phyloP scores from a whole-genome alignment of 2,888 invertebrate genomes.

The Idaea straminata region DNA sequence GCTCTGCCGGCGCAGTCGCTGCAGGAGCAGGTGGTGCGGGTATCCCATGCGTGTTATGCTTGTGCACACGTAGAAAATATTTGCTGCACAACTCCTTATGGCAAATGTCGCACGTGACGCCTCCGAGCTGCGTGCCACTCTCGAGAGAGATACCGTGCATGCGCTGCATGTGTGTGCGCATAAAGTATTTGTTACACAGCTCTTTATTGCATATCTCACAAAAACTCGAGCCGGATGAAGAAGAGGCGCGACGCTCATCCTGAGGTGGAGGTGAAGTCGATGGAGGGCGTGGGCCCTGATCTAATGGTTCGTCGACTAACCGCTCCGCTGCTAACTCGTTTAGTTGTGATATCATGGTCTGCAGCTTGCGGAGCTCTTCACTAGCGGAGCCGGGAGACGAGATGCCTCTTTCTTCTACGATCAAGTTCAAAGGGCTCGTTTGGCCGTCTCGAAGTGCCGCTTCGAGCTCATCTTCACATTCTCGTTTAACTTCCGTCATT shows the following conservation, averaged over 20 bases:
- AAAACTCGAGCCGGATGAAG: conserved; percentile 88
- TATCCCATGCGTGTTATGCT: conserved; percentile 98
- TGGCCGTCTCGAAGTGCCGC: conserved; percentile 80
- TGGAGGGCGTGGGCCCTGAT: conserved; percentile 57
- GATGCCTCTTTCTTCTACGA: conserved; percentile 83
- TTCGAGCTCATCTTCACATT: conserved; percentile 67
- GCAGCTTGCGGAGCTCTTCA: conserved; percentile 92
- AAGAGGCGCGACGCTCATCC: conserved; percentile 78
- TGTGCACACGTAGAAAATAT: conserved; percentile 97
- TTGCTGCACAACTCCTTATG: conserved; percentile 99
- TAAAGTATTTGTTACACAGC: conserved; percentile 99
- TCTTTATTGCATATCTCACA: conserved; percentile 99
- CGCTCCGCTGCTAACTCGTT: conserved; percentile 86
- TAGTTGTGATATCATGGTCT: conserved; percentile 93
- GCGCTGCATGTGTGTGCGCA: conserved; percentile 99
- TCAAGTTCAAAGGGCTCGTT: conserved; percentile 89
- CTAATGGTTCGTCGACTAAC: conserved; percentile 60
- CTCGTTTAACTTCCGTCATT: conserved; percentile 77
- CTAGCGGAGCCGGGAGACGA: conserved; percentile 84
- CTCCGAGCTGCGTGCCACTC: conserved; percentile 94
- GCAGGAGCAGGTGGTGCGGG: conserved; percentile 88
- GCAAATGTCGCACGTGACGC: conserved; percentile 98
- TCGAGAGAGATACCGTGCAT: conserved; percentile 98
- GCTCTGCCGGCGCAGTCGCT: conserved; percentile 69
- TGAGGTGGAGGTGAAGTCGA: conserved; percentile 66